Evolutionary conservation across 2,888 invertebrate genomes (phyloP).

Genomic region (Chrysotoxum bicinctum): DNA sequence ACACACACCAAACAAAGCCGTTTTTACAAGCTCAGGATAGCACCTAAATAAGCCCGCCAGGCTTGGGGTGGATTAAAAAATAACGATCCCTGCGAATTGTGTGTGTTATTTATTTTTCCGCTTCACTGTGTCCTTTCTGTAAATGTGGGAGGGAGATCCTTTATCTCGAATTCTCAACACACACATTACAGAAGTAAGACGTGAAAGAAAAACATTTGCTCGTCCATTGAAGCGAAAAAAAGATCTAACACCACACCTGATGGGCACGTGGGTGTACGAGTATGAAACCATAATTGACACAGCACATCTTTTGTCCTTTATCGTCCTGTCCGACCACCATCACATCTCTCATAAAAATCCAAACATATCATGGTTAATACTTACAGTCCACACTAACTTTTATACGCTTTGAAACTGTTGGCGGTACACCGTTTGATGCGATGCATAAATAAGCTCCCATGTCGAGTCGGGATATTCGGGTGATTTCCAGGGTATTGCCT

Average conservation of each 20-base stretch:
- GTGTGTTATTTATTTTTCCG: conserved; percentile 67
- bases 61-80: conserved; percentile 64
- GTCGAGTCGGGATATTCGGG: conserved; percentile 91
- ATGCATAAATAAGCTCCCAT: conserved; percentile 97
- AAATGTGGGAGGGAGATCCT: conserved; percentile 18
- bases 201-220: conserved; percentile 54
- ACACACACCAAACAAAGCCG: conserved; percentile 37
- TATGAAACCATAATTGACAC: conserved; percentile 44
- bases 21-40: conserved; percentile 46
- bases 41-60: conserved; percentile 54
- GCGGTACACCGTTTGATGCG: conserved; percentile 93
- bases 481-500: conserved; percentile 92
- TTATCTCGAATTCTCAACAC: conserved; percentile 28
- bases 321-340: conserved; percentile 32
- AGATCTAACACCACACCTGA: conserved; percentile 55
- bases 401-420: conserved; percentile 94
- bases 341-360: conserved; percentile 49
- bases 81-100: conserved; percentile 32
- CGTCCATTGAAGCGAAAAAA: conserved; percentile 44
- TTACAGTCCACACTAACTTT: conserved; percentile 97
- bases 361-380: conserved; percentile 81
- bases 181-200: conserved; percentile 3
- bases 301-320: conserved; percentile 61
- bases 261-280: background rate
- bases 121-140: conserved; percentile 59